Conservation (phyloP, 2,888 invertebrate species). For the Catocala nupta region DNA sequence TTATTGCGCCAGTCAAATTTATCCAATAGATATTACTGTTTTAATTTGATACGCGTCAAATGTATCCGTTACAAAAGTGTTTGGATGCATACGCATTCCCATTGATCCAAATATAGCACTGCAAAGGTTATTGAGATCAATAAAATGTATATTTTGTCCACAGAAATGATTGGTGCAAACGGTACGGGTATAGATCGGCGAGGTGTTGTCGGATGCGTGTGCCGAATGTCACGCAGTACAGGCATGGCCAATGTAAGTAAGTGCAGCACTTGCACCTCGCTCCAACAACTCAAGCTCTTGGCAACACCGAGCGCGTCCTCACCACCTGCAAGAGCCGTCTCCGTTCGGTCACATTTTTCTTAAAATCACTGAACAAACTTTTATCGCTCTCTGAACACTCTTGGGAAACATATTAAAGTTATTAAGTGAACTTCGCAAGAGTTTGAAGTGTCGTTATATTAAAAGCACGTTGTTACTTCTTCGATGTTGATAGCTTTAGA, state of each 20-base stretch:
- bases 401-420: too few relatives aligned
- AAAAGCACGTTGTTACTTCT: too few relatives aligned
- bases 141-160: background rate
- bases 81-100: too few relatives aligned
- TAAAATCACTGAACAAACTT: slow-evolving; percentile 27
- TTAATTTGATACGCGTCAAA: too few relatives aligned
- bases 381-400: too few relatives aligned
- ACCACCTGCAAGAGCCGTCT: slow-evolving; percentile 4
- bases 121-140: background rate
- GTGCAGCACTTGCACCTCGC: slow-evolving; percentile 48
- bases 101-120: too few relatives aligned
- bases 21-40: too few relatives aligned
- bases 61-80: too few relatives aligned
- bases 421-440: too few relatives aligned
- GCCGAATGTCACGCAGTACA: slow-evolving; percentile 35
- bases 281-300: slow-evolving; percentile 39
- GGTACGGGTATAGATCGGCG: slow-evolving; percentile 47
- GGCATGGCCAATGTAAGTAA: slow-evolving; percentile 27
- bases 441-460: too few relatives aligned
- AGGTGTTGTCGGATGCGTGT: slow-evolving; percentile 42
- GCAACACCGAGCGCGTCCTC: background rate
- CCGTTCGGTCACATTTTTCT: slow-evolving; percentile 53
- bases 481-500: too few relatives aligned
- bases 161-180: slow-evolving; percentile 61
- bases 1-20: too few relatives aligned